These are phyloP conservation scores for Erythrocercus mccallii DNA, from an alignment of 2,113 vertebrate species.

Conservation along the genomic window DNA sequence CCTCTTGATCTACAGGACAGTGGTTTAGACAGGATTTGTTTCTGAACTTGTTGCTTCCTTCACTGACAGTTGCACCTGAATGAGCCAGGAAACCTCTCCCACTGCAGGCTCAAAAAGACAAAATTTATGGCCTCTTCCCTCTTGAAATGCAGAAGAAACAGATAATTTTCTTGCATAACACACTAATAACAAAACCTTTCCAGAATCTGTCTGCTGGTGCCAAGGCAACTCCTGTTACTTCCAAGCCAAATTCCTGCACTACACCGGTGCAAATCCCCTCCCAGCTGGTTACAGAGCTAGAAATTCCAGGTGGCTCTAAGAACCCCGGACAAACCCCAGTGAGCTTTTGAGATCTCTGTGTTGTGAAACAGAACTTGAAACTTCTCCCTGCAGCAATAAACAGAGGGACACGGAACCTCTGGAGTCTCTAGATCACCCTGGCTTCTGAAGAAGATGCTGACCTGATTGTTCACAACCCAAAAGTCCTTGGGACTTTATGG, in stretches of 20 bases:
- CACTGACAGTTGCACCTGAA: neutral
- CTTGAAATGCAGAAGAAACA: neutral
- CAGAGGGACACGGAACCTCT: neutral
- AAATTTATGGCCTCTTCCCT: neutral
- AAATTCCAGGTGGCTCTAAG: neutral
- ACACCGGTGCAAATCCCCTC: neutral
- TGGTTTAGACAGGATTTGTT: neutral
- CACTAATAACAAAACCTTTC: neutral
- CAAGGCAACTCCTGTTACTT: neutral
- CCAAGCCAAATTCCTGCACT: neutral
- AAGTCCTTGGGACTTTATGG: conserved; percentile 66
- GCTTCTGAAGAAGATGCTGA: neutral
- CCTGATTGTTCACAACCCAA: neutral
- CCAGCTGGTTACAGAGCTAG: neutral
- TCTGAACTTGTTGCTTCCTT: neutral
- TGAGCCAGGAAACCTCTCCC: neutral
- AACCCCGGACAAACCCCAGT: neutral
- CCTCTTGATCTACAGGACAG: neutral
- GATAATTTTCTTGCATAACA: neutral
- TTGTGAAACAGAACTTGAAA: neutral
- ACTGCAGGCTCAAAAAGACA: neutral
- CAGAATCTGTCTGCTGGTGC: neutral
- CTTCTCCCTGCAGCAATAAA: neutral
- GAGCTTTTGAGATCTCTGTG: neutral
- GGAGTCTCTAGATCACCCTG: neutral